Evolutionary conservation across 2,113 vertebrate species (phyloP).

Genomic region (Patagioenas fasciata): DNA sequence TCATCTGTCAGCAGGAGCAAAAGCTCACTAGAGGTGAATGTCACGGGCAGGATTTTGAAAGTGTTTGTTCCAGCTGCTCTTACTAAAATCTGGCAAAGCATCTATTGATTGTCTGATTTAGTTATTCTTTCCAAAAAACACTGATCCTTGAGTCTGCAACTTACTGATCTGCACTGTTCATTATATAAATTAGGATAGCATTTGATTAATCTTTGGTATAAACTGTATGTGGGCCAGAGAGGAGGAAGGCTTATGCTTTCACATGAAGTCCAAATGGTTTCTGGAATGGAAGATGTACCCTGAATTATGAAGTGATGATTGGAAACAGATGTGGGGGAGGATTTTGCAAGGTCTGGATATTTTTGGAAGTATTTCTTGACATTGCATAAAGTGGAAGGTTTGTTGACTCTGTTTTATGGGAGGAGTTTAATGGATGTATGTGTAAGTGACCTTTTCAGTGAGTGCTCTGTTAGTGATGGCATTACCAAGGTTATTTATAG

Average conservation of each 20-base stretch:
- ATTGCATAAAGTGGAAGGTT: background rate
- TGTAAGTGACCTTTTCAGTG: background rate
- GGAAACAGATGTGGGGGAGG: background rate
- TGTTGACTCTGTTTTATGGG: background rate
- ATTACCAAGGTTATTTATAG: background rate
- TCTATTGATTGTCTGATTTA: background rate
- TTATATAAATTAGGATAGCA: conserved; percentile 6
- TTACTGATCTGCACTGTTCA: background rate
- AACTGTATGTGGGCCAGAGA: background rate
- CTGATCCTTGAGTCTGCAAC: background rate
- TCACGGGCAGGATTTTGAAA: background rate
- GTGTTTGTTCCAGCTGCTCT: background rate
- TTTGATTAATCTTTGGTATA: conserved; percentile 18
- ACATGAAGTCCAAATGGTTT: background rate
- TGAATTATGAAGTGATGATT: conserved; percentile 1
- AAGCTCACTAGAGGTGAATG: conserved; percentile 6
- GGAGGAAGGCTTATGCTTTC: conserved; percentile 6
- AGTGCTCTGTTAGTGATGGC: background rate
- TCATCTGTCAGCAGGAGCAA: conserved; percentile 18
- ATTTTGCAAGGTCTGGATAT: conserved; percentile 12
- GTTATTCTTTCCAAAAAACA: background rate
- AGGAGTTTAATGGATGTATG: background rate
- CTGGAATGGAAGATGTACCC: background rate
- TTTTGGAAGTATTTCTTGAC: conserved; percentile 18
- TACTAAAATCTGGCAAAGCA: background rate